Percentiles rank a stretch among this genome's conserved stretches.
Conservation (phyloP, 1,140 invertebrate genomes). For the Eriocheir sinensis region DNA sequence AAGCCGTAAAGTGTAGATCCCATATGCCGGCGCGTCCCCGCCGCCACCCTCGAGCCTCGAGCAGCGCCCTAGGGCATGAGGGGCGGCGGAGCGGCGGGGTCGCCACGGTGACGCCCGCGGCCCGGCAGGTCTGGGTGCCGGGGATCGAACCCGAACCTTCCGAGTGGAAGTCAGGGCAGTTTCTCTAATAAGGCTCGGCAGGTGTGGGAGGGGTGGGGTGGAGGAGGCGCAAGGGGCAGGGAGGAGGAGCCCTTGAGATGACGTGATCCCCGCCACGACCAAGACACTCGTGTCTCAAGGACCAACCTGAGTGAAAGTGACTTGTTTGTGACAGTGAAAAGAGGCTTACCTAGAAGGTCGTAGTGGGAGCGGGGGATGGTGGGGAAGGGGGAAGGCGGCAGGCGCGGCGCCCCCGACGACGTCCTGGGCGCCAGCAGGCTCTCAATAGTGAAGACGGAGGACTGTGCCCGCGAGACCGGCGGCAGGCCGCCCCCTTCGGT, state of each 20-base stretch:
- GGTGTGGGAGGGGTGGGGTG: no score
- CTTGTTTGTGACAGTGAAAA: not conserved
- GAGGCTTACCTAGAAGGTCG: slow-evolving; percentile 62
- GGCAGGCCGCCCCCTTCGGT: slow-evolving; percentile 61
- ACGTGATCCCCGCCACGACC: not conserved
- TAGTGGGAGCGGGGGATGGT: slow-evolving; percentile 61
- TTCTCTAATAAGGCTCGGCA: no score
- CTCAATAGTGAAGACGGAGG: slow-evolving; percentile 72
- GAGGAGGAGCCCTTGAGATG: not conserved
- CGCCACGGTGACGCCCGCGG: not conserved
- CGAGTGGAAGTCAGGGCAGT: no score
- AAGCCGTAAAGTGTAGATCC: not conserved
- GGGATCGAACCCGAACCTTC: no score
- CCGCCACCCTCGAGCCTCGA: not conserved
- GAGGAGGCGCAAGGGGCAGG: not conserved
- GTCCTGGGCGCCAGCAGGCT: slow-evolving; percentile 68
- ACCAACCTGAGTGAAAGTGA: not conserved
- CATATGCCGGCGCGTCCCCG: not conserved
- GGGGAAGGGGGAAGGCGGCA: slow-evolving; percentile 62
- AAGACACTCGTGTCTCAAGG: not conserved
- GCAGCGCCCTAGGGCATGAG: not conserved
- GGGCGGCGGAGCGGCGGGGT: not conserved
- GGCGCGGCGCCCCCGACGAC: slow-evolving; percentile 57
- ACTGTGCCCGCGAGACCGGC: slow-evolving; percentile 54
- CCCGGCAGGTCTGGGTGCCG: no score